Base-by-base conservation (phyloP, 2,888 invertebrate species). In the Girardia tigrina region DNA sequence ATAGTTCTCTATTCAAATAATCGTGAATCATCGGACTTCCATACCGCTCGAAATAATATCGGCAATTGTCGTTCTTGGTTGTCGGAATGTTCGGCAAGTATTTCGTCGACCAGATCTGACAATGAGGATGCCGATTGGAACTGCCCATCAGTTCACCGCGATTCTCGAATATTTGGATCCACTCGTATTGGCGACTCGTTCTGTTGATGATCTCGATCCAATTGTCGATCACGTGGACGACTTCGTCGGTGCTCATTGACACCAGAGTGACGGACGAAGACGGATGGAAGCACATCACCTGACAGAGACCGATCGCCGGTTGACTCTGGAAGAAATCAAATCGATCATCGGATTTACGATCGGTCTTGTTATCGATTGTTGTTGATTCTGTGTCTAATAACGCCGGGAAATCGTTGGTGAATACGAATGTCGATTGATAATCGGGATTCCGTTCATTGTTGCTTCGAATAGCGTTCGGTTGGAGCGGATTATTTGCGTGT, bases 111-210 rank as follows among this genome's bases (percentile, higher is more conserved):
- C 97, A 98, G 71, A 98, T 90, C 86, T 84, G 78, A 81, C 97
- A 94, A 83, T 97, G 97, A 0, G 97, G 95, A 85, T 98, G 97
- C 0, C 94, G 91, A 85, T 98, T 97, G 0, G 95, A 95, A 81
- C 97, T 97, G 0, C 97, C 97, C 92, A 95, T 97, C 70, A 92
- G 87, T 0, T 90, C 89, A 0, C 98, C 98, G 81, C 92, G 90
- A 84, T 98, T 98, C 86, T 98, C 98, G 85, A 98, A 98, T 80
- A 98, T 90, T 87, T 97, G 85, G 76, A 94, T 92, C 94, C 93
- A 97, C 0, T 87, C 87, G 85, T 90, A 94, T 75, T 88, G 89
- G 69, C 87, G 84, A 0, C 90, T 90, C 0, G 94, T 84, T 77
- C 91, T 90, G 23, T 86, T 84, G 75, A 88, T 87, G 81, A 94